Percentiles rank a stretch among this genome's conserved stretches.
These are phyloP conservation scores for Leuciscus waleckii DNA, from an alignment of 2,797 vertebrate species.

Conservation along the genomic window DNA sequence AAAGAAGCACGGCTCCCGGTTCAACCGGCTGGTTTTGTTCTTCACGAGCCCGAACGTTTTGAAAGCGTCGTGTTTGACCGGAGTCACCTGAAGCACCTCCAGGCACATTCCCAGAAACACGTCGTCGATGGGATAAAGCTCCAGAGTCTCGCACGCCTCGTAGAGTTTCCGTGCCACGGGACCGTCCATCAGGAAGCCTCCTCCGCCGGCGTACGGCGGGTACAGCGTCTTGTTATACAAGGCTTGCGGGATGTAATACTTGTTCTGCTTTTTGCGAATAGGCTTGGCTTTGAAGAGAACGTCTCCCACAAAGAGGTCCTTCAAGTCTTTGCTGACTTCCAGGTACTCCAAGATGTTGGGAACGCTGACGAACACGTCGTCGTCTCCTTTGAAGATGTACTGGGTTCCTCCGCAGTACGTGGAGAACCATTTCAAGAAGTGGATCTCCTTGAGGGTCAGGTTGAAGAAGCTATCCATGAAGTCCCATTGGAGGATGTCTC, in stretches of 20 bases:
- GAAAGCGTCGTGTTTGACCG: slow-evolving; percentile 88
- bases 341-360: slow-evolving; percentile 91
- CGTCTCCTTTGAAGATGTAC: slow-evolving; percentile 94
- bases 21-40: slow-evolving; percentile 91
- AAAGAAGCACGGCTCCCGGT: slow-evolving; percentile 94
- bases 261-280: slow-evolving; percentile 91
- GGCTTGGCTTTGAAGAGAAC: slow-evolving; percentile 89
- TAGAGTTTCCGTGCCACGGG: slow-evolving; percentile 83
- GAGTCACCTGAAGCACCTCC: slow-evolving; percentile 85
- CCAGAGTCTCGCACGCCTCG: slow-evolving; percentile 81
- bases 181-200: slow-evolving; percentile 92
- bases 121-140: slow-evolving; percentile 94
- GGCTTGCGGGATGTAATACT: slow-evolving; percentile 89
- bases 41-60: slow-evolving; percentile 94
- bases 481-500: slow-evolving; percentile 96
- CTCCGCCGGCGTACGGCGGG: slow-evolving; percentile 93
- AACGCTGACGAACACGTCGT: slow-evolving; percentile 92
- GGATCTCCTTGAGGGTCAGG: slow-evolving; percentile 95
- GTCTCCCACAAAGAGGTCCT: slow-evolving; percentile 89
- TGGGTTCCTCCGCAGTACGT: slow-evolving; percentile 84
- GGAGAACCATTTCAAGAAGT: slow-evolving; percentile 97
- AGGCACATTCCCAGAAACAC: slow-evolving; percentile 98
- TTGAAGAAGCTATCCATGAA: slow-evolving; percentile 98
- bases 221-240: slow-evolving; percentile 88
- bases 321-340: slow-evolving; percentile 69